Conservation (phyloP, 2,888 invertebrate genomes). For the Pristionchus arcanus region DNA sequence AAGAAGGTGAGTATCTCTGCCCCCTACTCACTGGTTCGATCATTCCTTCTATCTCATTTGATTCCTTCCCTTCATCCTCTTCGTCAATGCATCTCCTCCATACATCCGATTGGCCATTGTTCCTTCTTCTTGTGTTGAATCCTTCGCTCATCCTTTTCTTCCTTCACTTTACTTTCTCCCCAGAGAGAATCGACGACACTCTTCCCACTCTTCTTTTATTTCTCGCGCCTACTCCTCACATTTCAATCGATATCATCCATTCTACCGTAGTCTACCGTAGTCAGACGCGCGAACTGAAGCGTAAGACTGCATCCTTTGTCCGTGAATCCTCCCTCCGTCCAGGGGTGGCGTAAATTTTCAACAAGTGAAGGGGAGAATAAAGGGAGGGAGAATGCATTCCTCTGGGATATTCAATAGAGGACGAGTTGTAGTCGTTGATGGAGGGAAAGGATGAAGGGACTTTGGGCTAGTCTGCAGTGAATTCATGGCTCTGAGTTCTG, state of each 20-base stretch:
- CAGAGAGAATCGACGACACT: neutral
- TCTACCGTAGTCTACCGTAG: conserved; percentile 39
- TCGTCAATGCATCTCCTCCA: neutral
- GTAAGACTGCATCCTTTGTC: conserved; percentile 39
- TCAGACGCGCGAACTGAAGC: neutral
- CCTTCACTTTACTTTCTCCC: conserved; percentile 44
- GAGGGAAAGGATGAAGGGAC: neutral
- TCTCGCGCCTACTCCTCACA: conserved; percentile 36
- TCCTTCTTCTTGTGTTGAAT: conserved; percentile 26
- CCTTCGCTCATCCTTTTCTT: neutral
- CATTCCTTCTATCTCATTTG: neutral
- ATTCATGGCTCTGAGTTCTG: neutral
- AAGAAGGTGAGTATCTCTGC: conserved; percentile 21
- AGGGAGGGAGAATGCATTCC: conserved; percentile 7
- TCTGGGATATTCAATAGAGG: conserved; percentile 13
- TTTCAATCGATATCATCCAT: conserved; percentile 11
- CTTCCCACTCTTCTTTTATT: conserved; percentile 41
- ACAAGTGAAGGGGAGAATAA: conserved; percentile 39
- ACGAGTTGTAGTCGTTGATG: neutral
- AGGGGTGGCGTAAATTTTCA: conserved; percentile 12
- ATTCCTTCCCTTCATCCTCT: neutral
- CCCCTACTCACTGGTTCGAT: neutral
- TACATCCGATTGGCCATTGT: conserved; percentile 33
- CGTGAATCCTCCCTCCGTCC: neutral
- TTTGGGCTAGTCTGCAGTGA: neutral